Conservation (phyloP, 2,797 vertebrate species). For the Novumbra hubbsi region DNA sequence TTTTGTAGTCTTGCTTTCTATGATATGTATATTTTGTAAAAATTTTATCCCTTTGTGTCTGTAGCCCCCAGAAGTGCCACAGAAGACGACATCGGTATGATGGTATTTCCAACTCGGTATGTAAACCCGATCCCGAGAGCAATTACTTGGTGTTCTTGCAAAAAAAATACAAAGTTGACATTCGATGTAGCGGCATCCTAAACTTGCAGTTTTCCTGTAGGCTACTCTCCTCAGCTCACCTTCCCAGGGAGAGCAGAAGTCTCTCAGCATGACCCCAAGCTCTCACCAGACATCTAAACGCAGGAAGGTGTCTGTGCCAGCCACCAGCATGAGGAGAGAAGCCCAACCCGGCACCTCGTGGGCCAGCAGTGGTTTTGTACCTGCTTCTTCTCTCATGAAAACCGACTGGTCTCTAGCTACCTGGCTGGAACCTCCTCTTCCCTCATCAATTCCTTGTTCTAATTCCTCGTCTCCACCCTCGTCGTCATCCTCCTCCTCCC, state of each 20-base stretch:
- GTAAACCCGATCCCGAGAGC: background rate
- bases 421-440: conserved; percentile 34
- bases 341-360: background rate
- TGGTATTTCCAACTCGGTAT: background rate
- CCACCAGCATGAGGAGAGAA: background rate
- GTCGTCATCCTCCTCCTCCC: conserved; percentile 18
- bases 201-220: background rate
- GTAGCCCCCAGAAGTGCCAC: conserved; percentile 28
- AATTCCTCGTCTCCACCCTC: conserved; percentile 11
- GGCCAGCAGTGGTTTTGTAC: conserved; percentile 39
- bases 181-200: background rate
- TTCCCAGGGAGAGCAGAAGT: background rate
- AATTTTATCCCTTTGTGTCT: background rate
- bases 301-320: conserved; percentile 35
- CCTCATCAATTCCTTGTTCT: background rate
- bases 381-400: conserved; percentile 35
- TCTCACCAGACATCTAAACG: conserved; percentile 60
- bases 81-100: conserved; percentile 21
- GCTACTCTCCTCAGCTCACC: background rate
- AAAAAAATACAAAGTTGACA: background rate
- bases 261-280: conserved; percentile 13
- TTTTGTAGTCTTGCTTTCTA: background rate
- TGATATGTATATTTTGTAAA: background rate
- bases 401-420: conserved; percentile 14
- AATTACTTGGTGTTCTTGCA: background rate